Percentiles rank a stretch among this genome's conserved stretches.
These are phyloP conservation scores for Eilema griseolum DNA, from an alignment of 2,888 invertebrate species.

Conservation along the genomic window DNA sequence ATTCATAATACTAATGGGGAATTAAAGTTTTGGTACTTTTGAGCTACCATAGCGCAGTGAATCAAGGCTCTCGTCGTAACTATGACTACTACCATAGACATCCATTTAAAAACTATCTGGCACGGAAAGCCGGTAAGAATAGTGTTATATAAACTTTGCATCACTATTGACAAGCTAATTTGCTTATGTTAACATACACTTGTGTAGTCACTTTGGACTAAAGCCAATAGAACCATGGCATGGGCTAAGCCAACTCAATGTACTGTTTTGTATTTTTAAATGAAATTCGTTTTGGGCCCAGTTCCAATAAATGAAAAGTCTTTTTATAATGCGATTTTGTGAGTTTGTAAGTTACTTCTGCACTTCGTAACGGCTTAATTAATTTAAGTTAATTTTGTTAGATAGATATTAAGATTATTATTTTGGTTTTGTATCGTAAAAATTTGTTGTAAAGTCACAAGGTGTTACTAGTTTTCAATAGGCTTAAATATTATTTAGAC, in stretches of 20 bases:
- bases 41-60: too few species aligned
- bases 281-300: background rate
- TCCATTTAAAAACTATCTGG: background rate
- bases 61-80: too few species aligned
- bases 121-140: background rate
- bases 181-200: slow-evolving; percentile 24
- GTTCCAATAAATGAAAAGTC: background rate
- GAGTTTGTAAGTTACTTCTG: background rate
- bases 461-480: too few species aligned
- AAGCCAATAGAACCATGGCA: slow-evolving; percentile 10
- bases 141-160: slow-evolving; percentile 10
- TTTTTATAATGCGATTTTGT: background rate
- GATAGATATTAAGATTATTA: background rate
- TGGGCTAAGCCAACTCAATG: slow-evolving; percentile 5
- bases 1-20: too few species aligned
- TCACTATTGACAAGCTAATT: slow-evolving; percentile 25
- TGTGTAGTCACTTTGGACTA: slow-evolving; percentile 5
- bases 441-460: too few species aligned
- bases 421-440: too few species aligned
- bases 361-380: background rate
- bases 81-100: too few species aligned
- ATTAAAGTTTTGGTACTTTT: too few species aligned
- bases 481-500: background rate
- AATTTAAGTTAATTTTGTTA: background rate
- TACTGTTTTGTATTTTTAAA: slow-evolving; percentile 2